Conservation (phyloP, 2,797 vertebrate genomes). For the Sebastes taczanowskii region DNA sequence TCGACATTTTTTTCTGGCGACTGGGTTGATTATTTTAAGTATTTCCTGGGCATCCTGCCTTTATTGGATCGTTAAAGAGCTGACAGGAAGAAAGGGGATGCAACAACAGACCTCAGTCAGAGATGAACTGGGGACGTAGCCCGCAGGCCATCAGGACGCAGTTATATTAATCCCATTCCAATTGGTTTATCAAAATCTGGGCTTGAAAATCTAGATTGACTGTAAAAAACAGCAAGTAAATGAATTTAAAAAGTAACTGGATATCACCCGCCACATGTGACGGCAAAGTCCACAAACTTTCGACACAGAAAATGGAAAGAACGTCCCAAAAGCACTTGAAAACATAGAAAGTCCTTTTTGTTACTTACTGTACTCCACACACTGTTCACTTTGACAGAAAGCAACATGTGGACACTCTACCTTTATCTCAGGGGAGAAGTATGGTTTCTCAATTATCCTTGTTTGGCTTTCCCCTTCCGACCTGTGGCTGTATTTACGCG, state of each 20-base stretch:
- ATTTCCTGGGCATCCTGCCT: background rate
- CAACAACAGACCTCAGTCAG: background rate
- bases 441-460: constrained; percentile 74
- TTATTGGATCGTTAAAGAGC: background rate
- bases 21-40: background rate
- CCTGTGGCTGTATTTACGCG: constrained; percentile 85
- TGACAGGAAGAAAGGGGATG: background rate
- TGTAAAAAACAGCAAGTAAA: background rate
- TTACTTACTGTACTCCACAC: background rate
- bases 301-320: background rate
- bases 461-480: constrained; percentile 68
- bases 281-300: background rate
- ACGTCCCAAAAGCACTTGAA: background rate
- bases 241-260: background rate
- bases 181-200: background rate
- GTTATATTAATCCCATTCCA: background rate
- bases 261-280: background rate
- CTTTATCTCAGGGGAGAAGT: constrained; percentile 55
- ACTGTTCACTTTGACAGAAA: constrained; percentile 34
- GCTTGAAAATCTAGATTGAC: background rate
- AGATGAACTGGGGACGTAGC: background rate
- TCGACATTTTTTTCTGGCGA: background rate
- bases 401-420: constrained; percentile 65
- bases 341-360: background rate
- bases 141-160: background rate